Evolutionary conservation across 2,113 vertebrate genomes (phyloP), one percentile per base, ranked within the genome.

Genomic region (Myrmecophaga tridactyla): DNA sequence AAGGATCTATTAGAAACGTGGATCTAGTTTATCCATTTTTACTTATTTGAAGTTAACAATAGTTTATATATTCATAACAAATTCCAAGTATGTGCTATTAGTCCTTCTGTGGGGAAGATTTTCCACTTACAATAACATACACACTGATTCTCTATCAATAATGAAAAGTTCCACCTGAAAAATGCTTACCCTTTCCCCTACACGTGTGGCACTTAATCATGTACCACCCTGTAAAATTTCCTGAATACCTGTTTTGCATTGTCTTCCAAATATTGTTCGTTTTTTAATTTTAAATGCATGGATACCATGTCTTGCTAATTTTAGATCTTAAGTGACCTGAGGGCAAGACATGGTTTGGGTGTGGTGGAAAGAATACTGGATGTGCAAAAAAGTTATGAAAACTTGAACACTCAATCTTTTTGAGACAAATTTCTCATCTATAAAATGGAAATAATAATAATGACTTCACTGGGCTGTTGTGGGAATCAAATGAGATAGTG

Each of bases 31-130:
- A 39, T 72, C 80, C 86, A 56, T 86, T 96, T 97, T 95, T 92
- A 43, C 62, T 78, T 92, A 51, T 91, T 91, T 90, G 58, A 96
- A 97, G 92, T 0, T 21, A 88, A 82, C 86, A 94, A 91, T 60
- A 27, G n/a, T 86, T 97, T 96, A 56, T 86, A 39, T 65, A 4
- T 62, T 94, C 72, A 75, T 18, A 53, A 75, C 23, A 78, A 21
- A 90, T 93, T 97, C 81, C 65, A 92, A 0, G 0, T 77, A 53
- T 2, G 82, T 23, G 1, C 36, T 97, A 12, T 96, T 95, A 73
- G 87, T 94, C 34, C 8, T 63, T 94, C 8, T 76, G 48, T 73
- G 86, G 25, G 39, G 56, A 89, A 34, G 60, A 89, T 39, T 86
- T 85, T 81, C 48, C 36, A 67, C 34, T 65, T 75, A 6, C 9